Percentiles rank a stretch among this genome's conserved stretches.
Conservation (phyloP, 2,113 vertebrate genomes). For the Sylvia atricapilla region DNA sequence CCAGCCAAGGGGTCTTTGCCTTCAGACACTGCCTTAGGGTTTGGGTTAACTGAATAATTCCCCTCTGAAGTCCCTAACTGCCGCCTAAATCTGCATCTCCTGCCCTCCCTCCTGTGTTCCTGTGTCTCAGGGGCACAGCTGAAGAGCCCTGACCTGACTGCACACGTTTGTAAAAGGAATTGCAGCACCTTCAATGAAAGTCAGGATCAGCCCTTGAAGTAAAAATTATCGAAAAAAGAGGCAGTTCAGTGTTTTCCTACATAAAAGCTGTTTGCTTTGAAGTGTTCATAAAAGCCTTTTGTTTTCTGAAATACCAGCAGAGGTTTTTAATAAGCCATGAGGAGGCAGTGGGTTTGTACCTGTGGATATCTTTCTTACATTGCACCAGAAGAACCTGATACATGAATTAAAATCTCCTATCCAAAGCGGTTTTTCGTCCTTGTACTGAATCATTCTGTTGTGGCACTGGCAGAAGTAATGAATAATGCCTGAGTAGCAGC, state of each 20-base stretch:
- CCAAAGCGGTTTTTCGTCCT: neutral
- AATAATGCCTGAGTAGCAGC: neutral
- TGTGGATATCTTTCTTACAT: neutral
- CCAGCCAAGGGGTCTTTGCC: neutral
- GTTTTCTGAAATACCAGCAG: neutral
- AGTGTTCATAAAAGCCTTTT: neutral
- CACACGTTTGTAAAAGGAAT: neutral
- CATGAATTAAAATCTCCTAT: neutral
- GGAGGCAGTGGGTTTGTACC: neutral
- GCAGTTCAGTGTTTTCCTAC: neutral
- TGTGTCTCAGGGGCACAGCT: neutral
- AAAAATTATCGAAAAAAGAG: accelerated
- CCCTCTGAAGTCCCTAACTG: neutral
- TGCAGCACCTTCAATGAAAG: neutral
- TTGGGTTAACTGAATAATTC: neutral
- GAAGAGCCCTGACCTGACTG: neutral
- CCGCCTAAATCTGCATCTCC: neutral
- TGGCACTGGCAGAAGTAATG: neutral
- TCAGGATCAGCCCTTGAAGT: neutral
- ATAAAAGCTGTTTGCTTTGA: neutral
- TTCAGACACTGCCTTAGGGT: neutral
- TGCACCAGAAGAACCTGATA: neutral
- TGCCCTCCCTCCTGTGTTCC: neutral
- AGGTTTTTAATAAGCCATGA: neutral
- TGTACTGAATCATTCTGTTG: neutral